Evolutionary conservation across 2,797 vertebrate species (phyloP), one percentile per base, ranked within the genome.

Genomic region (Hippoglossus hippoglossus): DNA sequence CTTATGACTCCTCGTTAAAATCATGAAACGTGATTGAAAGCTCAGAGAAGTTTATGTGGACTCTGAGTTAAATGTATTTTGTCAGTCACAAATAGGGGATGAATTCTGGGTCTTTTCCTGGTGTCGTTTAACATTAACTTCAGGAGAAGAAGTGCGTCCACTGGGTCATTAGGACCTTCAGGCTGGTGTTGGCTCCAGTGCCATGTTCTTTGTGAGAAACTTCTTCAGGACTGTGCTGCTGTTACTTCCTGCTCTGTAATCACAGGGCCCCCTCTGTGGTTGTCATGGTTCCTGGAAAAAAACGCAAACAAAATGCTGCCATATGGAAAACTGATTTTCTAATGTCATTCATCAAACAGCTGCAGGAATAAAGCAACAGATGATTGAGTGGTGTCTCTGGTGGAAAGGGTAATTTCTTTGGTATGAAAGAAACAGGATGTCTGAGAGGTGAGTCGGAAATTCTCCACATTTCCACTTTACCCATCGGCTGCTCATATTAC

Each of bases 251-350:
- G 44, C 80, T 75, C 78, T 82, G 71, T 86, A 82, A 87, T 87
- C 73, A 68, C 62, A 64, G 80, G 50, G 67, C 62, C 70, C 39
- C 50, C 61, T n/a, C 60, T 56, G 79, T 60, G 77, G 79, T 77
- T 79, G 79, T 80, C 80, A 81, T 69, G 78, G 85, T 61, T 56
- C 56, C 47, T 41, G 13, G n/a, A 16, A 79, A 71, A 85, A 63
- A 77, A 69, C 62, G 71, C 67, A 70, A 85, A 86, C 71, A 83
- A 77, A 83, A 81, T 58, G 73, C 79, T 73, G 61, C 72, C 85
- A 88, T 79, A 84, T 89, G 89, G 85, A 80, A 83, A 89, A 79
- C 50, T 41, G 66, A 81, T 49, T 87, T 81, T 81, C 74, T 82
- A 75, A 85, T 51, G 69, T 77, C 63, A 53, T 85, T 79, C 77